phyloP scores from a whole-genome alignment of 2,113 vertebrate species.

The Cairina moschata region DNA sequence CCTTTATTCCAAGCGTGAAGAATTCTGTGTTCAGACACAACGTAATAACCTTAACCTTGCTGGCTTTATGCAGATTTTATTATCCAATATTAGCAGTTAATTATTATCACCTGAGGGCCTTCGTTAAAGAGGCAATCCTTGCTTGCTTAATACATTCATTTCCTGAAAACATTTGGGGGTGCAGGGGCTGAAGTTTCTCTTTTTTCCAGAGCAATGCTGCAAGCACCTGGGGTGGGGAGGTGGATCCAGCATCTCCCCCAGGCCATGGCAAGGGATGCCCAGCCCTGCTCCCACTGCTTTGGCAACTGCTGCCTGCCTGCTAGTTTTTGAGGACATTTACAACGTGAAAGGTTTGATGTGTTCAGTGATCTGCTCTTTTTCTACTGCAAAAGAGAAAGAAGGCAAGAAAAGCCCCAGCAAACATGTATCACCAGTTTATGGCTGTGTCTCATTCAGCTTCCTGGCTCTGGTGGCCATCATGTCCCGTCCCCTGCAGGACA shows the following conservation, averaged over 20 bases:
- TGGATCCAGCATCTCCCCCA: background rate
- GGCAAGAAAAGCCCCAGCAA: background rate
- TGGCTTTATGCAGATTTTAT: slow-evolving; percentile 63
- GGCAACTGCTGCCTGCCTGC: background rate
- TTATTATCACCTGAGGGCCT: slow-evolving; percentile 47
- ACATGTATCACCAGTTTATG: background rate
- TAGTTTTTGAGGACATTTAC: background rate
- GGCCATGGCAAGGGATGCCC: background rate
- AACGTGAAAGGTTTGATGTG: background rate
- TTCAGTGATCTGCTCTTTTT: background rate
- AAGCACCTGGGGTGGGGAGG: background rate
- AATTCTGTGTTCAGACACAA: slow-evolving; percentile 2
- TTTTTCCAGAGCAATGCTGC: background rate
- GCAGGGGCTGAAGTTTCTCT: background rate
- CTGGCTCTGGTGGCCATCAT: background rate
- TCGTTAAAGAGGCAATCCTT: slow-evolving; percentile 1
- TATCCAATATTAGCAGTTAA: slow-evolving; percentile 54
- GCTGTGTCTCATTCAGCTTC: background rate
- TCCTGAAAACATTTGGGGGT: background rate
- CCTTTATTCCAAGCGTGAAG: slow-evolving; percentile 40
- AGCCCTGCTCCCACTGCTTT: background rate
- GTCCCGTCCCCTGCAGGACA: background rate
- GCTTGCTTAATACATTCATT: background rate
- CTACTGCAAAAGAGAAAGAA: background rate
- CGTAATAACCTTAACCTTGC: slow-evolving; percentile 42